phyloP scores from a whole-genome alignment of 1,140 invertebrate species.

The Pseudachorutes palmiensis region DNA sequence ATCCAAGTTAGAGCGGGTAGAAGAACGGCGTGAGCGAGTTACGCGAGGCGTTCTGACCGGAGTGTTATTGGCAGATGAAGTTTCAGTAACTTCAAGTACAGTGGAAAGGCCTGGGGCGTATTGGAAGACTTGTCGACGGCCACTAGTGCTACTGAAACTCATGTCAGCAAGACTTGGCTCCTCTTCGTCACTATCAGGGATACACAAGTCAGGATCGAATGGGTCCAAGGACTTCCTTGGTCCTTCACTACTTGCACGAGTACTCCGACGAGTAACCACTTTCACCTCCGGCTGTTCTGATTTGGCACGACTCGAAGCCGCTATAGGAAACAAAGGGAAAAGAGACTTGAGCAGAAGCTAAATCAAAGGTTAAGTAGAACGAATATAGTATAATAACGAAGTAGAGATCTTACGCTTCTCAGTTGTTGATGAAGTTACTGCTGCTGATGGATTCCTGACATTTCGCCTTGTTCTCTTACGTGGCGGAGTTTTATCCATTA shows the following conservation, averaged over 20 bases:
- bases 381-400: no score
- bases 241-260: background rate
- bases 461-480: no score
- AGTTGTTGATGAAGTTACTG: no score
- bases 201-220: no score
- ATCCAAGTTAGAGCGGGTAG: background rate
- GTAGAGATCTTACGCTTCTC: no score
- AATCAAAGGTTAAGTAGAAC: background rate
- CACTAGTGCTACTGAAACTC: background rate
- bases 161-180: background rate
- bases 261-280: background rate
- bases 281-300: background rate
- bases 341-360: background rate
- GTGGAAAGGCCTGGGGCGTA: background rate
- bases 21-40: slow-evolving; percentile 1
- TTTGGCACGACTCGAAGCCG: background rate
- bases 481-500: no score
- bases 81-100: slow-evolving; percentile 30
- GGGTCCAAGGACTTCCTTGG: background rate
- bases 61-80: slow-evolving; percentile 37
- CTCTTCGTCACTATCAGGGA: background rate
- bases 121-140: background rate
- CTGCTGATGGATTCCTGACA: no score
- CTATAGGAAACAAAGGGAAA: background rate
- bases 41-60: slow-evolving; percentile 46